These are phyloP conservation scores for Cyprinodon variegatus DNA, from an alignment of 2,113 vertebrate species.

Conservation along the genomic window DNA sequence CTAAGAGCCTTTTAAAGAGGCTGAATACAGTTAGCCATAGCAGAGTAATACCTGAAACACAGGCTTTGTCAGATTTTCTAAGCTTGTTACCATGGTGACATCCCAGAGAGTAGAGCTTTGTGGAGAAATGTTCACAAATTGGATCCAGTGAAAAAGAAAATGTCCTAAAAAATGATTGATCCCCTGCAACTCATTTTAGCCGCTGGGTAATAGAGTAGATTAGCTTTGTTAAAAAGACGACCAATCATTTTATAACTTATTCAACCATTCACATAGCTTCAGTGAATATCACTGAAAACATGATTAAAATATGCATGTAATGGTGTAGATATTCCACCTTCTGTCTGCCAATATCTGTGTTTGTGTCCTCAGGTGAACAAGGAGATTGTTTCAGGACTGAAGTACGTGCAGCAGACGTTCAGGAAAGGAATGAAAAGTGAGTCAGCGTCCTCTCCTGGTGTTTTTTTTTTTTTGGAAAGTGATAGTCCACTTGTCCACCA, in stretches of 20 bases:
- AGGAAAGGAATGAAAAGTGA: slow-evolving; percentile 93
- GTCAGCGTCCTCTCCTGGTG: slow-evolving; percentile 53
- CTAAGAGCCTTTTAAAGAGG: neutral
- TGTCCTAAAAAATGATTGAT: neutral
- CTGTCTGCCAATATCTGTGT: neutral
- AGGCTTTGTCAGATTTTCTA: neutral
- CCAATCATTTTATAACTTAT: no score
- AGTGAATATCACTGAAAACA: no score
- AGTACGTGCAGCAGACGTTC: slow-evolving; percentile 90
- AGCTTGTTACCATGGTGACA: neutral
- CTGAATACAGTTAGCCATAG: neutral
- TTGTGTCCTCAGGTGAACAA: slow-evolving; percentile 85
- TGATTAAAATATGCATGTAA: no score
- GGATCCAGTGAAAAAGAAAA: neutral
- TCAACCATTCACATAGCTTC: no score
- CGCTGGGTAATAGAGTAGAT: neutral
- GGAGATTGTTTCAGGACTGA: slow-evolving; percentile 94
- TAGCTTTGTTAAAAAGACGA: neutral
- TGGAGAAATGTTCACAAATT: neutral
- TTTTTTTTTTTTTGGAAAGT: neutral
- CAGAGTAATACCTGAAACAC: neutral
- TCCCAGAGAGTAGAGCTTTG: neutral
- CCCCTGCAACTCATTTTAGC: neutral
- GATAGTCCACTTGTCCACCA: no score
- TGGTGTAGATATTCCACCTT: neutral